phyloP scores from a whole-genome alignment of 2,888 invertebrate species.

The Villa cingulata region DNA sequence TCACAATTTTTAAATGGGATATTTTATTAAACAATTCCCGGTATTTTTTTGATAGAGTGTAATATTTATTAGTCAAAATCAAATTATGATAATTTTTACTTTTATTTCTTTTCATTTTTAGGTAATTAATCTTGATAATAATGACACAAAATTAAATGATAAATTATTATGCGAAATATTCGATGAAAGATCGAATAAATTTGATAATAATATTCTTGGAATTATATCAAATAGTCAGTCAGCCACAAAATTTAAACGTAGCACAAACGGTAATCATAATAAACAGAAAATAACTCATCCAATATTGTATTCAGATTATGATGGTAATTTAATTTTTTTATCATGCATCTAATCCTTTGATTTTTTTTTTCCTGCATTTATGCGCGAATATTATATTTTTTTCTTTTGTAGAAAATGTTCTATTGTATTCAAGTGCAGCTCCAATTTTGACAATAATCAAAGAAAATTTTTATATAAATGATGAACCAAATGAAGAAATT shows the following conservation, averaged over 20 bases:
- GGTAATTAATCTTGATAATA: background rate
- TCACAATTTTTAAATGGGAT: too few species aligned
- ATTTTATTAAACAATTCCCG: too few species aligned
- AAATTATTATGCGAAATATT: background rate
- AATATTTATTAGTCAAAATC: too few species aligned
- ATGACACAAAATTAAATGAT: background rate
- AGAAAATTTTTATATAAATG: background rate
- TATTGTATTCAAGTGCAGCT: conserved; percentile 40
- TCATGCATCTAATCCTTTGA: too few species aligned
- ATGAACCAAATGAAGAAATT: background rate
- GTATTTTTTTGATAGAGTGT: too few species aligned
- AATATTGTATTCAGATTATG: background rate
- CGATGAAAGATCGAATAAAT: background rate
- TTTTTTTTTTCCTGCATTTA: background rate
- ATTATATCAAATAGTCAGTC: background rate
- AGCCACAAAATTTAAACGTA: background rate
- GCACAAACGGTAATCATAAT: background rate
- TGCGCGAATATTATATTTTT: too few species aligned
- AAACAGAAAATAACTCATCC: background rate
- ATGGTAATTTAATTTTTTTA: background rate
- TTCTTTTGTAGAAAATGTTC: conserved; percentile 35
- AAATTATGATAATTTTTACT: too few species aligned
- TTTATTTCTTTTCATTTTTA: background rate
- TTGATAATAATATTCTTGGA: background rate
- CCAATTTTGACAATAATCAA: conserved; percentile 34